A percentile compares a stretch with the other conserved stretches of the same genome.
Conservation (phyloP, 2,797 vertebrate genomes). For the Masticophis lateralis region DNA sequence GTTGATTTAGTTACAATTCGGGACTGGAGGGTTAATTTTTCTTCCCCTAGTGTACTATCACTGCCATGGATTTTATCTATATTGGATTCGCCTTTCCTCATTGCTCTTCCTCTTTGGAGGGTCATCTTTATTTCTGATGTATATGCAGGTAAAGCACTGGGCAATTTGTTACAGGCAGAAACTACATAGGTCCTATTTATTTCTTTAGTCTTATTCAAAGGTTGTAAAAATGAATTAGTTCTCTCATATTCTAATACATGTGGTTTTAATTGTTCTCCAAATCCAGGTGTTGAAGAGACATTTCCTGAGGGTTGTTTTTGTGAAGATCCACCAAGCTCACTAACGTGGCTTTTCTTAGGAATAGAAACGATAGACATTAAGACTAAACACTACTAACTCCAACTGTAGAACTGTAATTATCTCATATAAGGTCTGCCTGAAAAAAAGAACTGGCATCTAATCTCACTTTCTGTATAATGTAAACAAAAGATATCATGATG, state of each 20-base stretch:
- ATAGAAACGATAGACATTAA: constrained; percentile 61
- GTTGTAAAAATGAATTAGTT: constrained; percentile 37
- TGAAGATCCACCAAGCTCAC: background rate
- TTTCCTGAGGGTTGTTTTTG: constrained; percentile 15
- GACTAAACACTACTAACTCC: constrained; percentile 3
- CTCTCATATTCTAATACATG: constrained; percentile 44
- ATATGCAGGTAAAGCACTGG: constrained; percentile 25
- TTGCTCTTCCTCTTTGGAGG: constrained; percentile 78
- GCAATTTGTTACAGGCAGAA: constrained; percentile 70
- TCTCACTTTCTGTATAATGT: constrained; percentile 21
- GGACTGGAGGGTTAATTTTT: constrained; percentile 74
- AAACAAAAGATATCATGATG: background rate
- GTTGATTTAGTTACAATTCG: constrained; percentile 64
- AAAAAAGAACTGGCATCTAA: constrained; percentile 6
- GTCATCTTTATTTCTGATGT: constrained; percentile 63
- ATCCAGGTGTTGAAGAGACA: background rate
- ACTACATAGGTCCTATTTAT: constrained; percentile 82
- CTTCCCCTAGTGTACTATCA: constrained; percentile 61
- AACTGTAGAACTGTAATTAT: background rate
- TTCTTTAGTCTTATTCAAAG: constrained; percentile 63
- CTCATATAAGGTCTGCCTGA: constrained; percentile 13
- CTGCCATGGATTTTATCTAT: constrained; percentile 33
- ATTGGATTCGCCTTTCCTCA: constrained; percentile 49
- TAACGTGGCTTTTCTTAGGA: background rate
- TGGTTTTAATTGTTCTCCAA: constrained; percentile 21